phyloP scores from a whole-genome alignment of 2,797 vertebrate genomes.

The Trachops cirrhosus region DNA sequence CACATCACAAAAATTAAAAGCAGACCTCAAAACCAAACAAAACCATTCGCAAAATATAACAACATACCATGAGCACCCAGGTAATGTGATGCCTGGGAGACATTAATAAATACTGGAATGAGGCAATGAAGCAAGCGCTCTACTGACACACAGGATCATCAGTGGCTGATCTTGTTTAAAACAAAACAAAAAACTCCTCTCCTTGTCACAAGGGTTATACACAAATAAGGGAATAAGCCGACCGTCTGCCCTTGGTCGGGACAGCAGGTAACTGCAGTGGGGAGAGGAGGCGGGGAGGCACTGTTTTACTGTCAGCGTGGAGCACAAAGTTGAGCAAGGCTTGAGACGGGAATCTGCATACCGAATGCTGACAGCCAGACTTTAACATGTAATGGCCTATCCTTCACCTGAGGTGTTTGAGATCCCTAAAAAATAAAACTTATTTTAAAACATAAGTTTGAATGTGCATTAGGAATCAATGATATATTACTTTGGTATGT shows the following conservation, averaged over 20 bases:
- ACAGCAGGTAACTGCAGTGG: background rate
- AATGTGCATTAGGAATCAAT: background rate
- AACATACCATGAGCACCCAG: background rate
- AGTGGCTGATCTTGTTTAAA: background rate
- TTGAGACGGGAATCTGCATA: background rate
- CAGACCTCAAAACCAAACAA: conserved; percentile 21
- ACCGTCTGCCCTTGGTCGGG: background rate
- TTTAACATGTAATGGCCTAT: background rate
- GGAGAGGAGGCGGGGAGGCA: background rate
- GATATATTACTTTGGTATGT: conserved; percentile 2
- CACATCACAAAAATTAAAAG: conserved; percentile 24
- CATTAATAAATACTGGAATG: conserved; percentile 10
- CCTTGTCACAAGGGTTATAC: background rate
- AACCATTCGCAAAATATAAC: background rate
- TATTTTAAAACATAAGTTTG: background rate
- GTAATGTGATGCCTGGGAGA: background rate
- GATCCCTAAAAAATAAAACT: background rate
- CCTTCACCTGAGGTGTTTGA: background rate
- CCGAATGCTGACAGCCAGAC: background rate
- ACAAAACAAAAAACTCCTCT: background rate
- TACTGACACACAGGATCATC: background rate
- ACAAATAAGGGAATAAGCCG: background rate
- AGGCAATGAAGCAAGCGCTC: background rate
- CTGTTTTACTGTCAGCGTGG: background rate
- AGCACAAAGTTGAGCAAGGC: background rate